Evolutionary conservation across 2,888 invertebrate species (phyloP), one percentile per base, ranked within the genome.

Genomic region (Caenorhabditis zanzibari): DNA sequence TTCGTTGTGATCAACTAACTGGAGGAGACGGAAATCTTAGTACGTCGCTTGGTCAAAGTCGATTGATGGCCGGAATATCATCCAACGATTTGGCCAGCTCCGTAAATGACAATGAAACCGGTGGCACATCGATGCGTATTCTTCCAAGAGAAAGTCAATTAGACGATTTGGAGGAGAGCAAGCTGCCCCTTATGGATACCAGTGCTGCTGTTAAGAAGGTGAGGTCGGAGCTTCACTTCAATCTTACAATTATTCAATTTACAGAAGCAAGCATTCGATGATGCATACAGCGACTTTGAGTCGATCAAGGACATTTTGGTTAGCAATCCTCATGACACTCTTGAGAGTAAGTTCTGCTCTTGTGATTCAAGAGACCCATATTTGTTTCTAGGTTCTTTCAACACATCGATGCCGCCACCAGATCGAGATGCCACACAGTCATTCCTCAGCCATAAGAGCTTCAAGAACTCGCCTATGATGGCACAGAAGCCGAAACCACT

Each of bases 11-110:
- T 61, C 83, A 76, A 38, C 35, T 84, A 54, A 69, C n/a, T 9
- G 83, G 83, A 35, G 73, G 68, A 24, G 79, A 79, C 24, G 77
- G 77, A 66, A 82, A 77, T 35, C 58, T 76, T 22, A 82, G 82
- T 24, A 12, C 26, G 10, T 82, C 82, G 1, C 61, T 77, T n/a
- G 68, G 47, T 5, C 64, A 77, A 16, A 63, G 61, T 10, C 83
- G 83, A 10, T 58, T 79, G 24, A 61, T 71, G 61, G 83, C 83
- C 14, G 83, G 82, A n/a, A 82, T 73, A 16, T 73, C 77, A 5
- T 32, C 74, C 2, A 63, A 16, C 38, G 49, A 75, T 35, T n/a
- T 71, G 44, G 47, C 12, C 19, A 22, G 28, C 16, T 38, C 63
- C 10, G 26, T 7, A 44, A 28, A 44, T 1, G 24, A 24, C 16